These are phyloP conservation scores for Lepidocolaptes lacrymiger DNA, from an alignment of 2,797 vertebrate genomes.

Conservation along the genomic window DNA sequence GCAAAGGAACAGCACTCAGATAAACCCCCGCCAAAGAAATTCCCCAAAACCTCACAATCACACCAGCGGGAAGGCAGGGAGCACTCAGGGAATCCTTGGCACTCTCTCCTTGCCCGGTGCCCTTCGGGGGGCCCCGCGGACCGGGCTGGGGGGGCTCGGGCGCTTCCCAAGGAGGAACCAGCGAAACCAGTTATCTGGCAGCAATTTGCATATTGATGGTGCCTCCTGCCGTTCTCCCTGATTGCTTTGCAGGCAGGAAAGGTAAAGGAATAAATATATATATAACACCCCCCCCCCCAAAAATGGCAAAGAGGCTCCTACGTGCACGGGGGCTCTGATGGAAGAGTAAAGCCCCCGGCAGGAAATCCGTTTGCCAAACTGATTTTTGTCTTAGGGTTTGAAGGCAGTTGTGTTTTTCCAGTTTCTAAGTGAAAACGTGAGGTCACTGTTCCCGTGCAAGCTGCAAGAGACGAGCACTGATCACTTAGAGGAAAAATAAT, in stretches of 20 bases:
- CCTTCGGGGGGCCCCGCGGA: neutral
- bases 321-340: conserved; percentile 45
- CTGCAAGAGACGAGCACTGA: conserved; percentile 15
- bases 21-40: neutral
- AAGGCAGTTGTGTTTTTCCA: neutral
- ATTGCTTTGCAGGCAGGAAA: conserved; percentile 82
- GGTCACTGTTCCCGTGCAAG: conserved; percentile 15
- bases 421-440: neutral
- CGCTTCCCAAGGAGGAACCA: conserved; percentile 77
- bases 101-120: neutral
- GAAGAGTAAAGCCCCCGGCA: conserved; percentile 51
- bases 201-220: conserved; percentile 84
- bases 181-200: conserved; percentile 80
- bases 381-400: conserved; percentile 49
- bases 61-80: neutral
- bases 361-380: conserved; percentile 59
- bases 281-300: conserved; percentile 55
- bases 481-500: conserved; percentile 60
- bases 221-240: conserved; percentile 81
- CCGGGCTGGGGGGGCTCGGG: too few species aligned
- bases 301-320: conserved; percentile 26
- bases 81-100: neutral
- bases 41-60: neutral
- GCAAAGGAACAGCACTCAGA: fast-evolving
- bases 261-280: conserved; percentile 75